phyloP scores from a whole-genome alignment of 2,888 invertebrate genomes.

The Agapetus fuscipes region DNA sequence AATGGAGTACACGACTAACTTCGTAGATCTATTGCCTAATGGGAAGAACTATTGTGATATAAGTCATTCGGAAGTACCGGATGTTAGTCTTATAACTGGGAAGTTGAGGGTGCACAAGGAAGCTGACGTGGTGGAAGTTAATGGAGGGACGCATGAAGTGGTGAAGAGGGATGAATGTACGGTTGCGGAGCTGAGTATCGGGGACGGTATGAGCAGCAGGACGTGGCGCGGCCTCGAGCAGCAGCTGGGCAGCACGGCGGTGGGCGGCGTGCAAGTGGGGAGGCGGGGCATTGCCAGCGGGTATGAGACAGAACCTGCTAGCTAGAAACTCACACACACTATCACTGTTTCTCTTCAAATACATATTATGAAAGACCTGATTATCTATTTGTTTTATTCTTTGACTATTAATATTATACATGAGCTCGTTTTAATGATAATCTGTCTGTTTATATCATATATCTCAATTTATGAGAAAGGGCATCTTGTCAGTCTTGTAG shows the following conservation, averaged over 20 bases:
- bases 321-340: too few species aligned
- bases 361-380: too few species aligned
- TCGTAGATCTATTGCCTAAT: constrained; percentile 61
- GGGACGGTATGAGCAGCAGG: constrained; percentile 55
- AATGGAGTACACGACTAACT: constrained; percentile 60
- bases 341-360: too few species aligned
- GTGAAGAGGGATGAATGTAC: constrained; percentile 43
- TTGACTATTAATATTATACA: too few species aligned
- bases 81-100: constrained; percentile 70
- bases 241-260: constrained; percentile 62
- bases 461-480: too few species aligned
- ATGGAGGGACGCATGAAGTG: constrained; percentile 32
- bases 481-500: too few species aligned
- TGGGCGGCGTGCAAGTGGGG: constrained; percentile 59
- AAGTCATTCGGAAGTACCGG: constrained; percentile 32
- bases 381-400: too few species aligned
- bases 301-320: constrained; percentile 50
- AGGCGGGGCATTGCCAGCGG: constrained; percentile 65
- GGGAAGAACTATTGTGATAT: constrained; percentile 43
- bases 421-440: too few species aligned
- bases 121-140: constrained; percentile 16
- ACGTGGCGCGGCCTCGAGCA: constrained; percentile 85
- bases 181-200: constrained; percentile 42
- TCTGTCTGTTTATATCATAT: too few species aligned
- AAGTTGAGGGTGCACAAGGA: constrained; percentile 43